Evolutionary conservation across 2,888 invertebrate genomes (phyloP).

Genomic region (Eilema caniola): DNA sequence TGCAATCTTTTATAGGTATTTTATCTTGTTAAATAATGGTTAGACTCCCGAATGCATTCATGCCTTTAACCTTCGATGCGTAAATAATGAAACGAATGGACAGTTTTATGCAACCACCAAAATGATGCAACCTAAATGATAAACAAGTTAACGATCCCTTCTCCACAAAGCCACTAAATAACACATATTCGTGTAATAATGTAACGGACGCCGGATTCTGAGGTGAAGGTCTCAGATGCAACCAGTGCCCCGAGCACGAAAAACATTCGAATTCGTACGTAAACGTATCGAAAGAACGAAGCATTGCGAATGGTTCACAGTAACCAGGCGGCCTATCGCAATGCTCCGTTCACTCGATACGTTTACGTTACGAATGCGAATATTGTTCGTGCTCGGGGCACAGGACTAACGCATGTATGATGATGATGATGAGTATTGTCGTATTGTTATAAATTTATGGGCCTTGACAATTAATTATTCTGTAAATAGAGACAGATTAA

Average conservation of each 20-base stretch:
- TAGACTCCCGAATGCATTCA: constrained; percentile 32
- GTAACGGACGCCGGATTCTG: no score
- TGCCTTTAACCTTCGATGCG: constrained; percentile 30
- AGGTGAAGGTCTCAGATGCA: no score
- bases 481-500: neutral
- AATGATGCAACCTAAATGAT: neutral
- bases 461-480: neutral
- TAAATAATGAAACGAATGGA: constrained; percentile 23
- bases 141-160: constrained; percentile 30
- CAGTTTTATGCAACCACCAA: constrained; percentile 14
- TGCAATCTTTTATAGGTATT: constrained; percentile 10
- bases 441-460: neutral
- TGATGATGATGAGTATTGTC: no score
- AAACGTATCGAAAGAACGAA: no score
- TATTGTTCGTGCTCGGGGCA: no score
- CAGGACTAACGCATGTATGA: no score
- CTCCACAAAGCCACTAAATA: constrained; percentile 17
- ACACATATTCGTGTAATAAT: neutral
- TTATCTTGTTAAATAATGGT: neutral
- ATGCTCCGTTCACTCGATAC: no score
- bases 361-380: no score
- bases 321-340: no score
- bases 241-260: no score
- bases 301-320: no score
- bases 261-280: no score